These are phyloP conservation scores for Octopus bimaculoides DNA, from an alignment of 1,140 invertebrate species.

Conservation along the genomic window DNA sequence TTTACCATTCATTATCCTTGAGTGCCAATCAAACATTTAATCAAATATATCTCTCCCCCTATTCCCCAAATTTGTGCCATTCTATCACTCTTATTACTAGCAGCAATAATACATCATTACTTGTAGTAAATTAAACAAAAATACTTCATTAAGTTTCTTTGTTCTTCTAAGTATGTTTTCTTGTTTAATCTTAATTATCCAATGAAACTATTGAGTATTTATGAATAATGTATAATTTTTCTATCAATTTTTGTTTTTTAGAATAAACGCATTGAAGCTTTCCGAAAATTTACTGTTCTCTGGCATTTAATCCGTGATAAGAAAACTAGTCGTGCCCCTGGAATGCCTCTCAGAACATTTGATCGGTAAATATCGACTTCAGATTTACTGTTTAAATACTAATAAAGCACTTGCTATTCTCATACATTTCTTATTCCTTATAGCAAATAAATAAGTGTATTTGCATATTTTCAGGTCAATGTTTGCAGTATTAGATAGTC, in stretches of 20 bases:
- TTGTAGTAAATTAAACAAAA: too few species aligned
- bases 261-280: conserved; percentile 65
- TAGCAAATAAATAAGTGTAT: neutral
- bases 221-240: neutral
- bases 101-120: too few species aligned
- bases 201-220: too few species aligned
- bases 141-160: too few species aligned
- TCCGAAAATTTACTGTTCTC: conserved; percentile 73
- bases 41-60: too few species aligned
- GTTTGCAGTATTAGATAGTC: conserved; percentile 75
- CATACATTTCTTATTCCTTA: neutral
- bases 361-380: conserved; percentile 57
- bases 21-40: too few species aligned
- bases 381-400: too few species aligned
- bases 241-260: conserved; percentile 34
- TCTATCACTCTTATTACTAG: too few species aligned
- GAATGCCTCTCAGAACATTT: conserved; percentile 61
- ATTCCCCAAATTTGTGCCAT: too few species aligned
- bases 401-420: neutral
- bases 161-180: too few species aligned
- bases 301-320: conserved; percentile 78
- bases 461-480: conserved; percentile 63
- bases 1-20: too few species aligned
- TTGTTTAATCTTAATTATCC: too few species aligned
- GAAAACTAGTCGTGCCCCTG: conserved; percentile 56